Evolutionary conservation across 2,113 vertebrate species (phyloP).

Genomic region (Sturnus vulgaris): DNA sequence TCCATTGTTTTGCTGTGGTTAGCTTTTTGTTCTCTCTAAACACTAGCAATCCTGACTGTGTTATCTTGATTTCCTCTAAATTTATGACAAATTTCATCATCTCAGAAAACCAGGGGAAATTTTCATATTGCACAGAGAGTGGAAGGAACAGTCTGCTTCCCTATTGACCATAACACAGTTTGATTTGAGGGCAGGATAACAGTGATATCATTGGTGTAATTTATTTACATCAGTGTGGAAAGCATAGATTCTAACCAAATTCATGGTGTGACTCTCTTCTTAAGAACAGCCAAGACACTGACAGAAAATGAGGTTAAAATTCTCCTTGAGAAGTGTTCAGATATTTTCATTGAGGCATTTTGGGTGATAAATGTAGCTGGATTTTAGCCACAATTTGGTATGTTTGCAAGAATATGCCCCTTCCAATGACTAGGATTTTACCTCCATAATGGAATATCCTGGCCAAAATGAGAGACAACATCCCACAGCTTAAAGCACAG

Average conservation of each 20-base stretch:
- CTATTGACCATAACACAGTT: not conserved
- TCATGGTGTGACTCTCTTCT: not conserved
- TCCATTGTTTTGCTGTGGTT: not conserved
- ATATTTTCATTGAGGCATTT: not conserved
- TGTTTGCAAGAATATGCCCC: not conserved
- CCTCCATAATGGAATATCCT: not conserved
- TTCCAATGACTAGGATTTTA: not conserved
- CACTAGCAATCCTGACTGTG: not conserved
- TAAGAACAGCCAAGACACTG: not conserved
- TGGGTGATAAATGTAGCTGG: not conserved
- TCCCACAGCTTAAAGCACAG: not conserved
- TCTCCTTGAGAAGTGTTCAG: rapidly evolving
- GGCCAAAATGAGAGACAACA: not conserved
- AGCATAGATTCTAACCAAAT: not conserved
- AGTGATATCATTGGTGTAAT: not conserved
- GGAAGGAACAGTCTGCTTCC: not conserved
- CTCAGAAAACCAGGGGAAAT: not conserved
- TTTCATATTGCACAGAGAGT: not conserved
- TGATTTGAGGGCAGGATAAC: not conserved
- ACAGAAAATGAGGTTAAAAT: not conserved
- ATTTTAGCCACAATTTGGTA: not conserved
- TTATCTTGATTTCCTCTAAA: not conserved
- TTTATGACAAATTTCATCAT: not conserved
- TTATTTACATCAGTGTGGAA: not conserved
- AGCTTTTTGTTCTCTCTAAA: not conserved